phyloP scores from a whole-genome alignment of 2,888 invertebrate species.

The Scaptomyza polygonia region DNA sequence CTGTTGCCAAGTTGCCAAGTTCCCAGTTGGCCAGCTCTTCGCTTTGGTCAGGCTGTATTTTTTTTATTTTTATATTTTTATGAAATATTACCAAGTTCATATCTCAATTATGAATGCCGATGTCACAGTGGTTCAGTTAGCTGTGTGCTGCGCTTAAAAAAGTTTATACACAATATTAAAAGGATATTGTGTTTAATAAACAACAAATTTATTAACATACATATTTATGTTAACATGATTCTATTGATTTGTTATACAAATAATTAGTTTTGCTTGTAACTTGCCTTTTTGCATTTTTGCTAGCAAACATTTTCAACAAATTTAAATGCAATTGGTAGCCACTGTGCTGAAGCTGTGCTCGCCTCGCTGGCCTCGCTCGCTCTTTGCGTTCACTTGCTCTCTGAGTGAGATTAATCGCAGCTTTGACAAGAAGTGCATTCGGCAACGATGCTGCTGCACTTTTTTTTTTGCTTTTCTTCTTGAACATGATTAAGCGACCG shows the following conservation, averaged over 20 bases:
- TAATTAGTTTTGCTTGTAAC: neutral
- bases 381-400: slow-evolving; percentile 37
- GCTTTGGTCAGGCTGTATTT: slow-evolving; percentile 15
- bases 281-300: neutral
- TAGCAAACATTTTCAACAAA: slow-evolving; percentile 5
- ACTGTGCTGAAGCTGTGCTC: slow-evolving; percentile 26
- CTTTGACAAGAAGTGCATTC: slow-evolving; percentile 78
- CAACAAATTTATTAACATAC: no score
- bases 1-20: slow-evolving; percentile 21
- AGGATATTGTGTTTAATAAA: no score
- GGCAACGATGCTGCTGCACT: slow-evolving; percentile 60
- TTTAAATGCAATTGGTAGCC: neutral
- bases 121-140: slow-evolving; percentile 42
- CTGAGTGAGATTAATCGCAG: slow-evolving; percentile 83
- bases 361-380: slow-evolving; percentile 5
- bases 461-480: slow-evolving; percentile 36
- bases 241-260: neutral
- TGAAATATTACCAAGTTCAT: slow-evolving; percentile 83
- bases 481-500: slow-evolving; percentile 65
- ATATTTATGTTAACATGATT: no score
- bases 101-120: slow-evolving; percentile 80
- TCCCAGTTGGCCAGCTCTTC: slow-evolving; percentile 24
- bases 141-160: neutral
- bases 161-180: no score
- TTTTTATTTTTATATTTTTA: slow-evolving; percentile 53